Evolutionary conservation across 2,113 vertebrate species (phyloP).

Genomic region (Gallinago undulata): DNA sequence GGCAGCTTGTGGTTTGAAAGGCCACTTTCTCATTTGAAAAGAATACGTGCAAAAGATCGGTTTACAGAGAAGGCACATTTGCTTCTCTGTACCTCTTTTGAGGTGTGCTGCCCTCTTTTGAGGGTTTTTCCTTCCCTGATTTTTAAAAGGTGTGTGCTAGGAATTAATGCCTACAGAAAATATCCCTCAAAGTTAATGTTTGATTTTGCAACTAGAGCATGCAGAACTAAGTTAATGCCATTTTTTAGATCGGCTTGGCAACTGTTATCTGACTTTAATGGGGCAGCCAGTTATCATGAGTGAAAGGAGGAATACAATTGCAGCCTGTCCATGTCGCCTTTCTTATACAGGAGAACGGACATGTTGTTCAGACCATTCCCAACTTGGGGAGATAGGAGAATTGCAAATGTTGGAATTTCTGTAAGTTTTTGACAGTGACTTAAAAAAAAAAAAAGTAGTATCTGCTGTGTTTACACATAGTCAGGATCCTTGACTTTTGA

Average conservation of each 20-base stretch:
- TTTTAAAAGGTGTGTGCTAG: neutral
- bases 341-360: accelerated
- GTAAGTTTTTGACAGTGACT: neutral
- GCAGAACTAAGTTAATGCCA: neutral
- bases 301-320: neutral
- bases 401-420: neutral
- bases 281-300: accelerated
- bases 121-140: neutral
- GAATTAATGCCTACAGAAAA: neutral
- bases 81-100: neutral
- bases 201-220: neutral
- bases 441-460: too few relatives aligned
- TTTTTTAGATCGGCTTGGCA: neutral
- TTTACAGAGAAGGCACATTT: neutral
- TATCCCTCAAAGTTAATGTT: neutral
- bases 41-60: neutral
- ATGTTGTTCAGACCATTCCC: neutral
- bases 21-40: neutral
- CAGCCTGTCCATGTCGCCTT: neutral
- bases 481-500: neutral
- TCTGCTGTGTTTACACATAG: neutral
- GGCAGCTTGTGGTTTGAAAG: neutral
- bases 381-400: neutral
- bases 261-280: neutral
- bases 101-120: neutral